Percentiles rank a stretch among this genome's conserved stretches.
These are phyloP conservation scores for Operophtera brumata DNA, from an alignment of 2,888 invertebrate species.

Conservation along the genomic window DNA sequence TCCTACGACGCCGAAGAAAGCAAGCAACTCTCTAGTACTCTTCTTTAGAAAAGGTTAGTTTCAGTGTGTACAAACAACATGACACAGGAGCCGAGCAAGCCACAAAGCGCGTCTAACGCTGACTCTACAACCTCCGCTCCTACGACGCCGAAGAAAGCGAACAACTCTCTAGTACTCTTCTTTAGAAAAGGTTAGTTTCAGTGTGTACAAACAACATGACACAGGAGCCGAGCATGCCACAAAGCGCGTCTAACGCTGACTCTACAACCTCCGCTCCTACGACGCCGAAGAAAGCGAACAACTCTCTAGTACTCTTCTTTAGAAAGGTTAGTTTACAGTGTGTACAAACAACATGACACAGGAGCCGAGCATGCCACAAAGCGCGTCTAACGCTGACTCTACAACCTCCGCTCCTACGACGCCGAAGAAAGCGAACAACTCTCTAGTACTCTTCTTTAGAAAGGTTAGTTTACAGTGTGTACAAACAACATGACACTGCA, in stretches of 20 bases:
- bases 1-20: conserved; percentile 62
- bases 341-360: too few relatives aligned
- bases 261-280: conserved; percentile 36
- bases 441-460: conserved; percentile 88
- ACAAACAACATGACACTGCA: too few relatives aligned
- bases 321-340: conserved; percentile 91
- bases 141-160: conserved; percentile 63
- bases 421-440: conserved; percentile 68
- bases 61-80: conserved; percentile 54
- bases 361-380: conserved; percentile 39
- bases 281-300: conserved; percentile 66
- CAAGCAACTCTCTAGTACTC: conserved; percentile 77
- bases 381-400: conserved; percentile 39
- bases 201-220: conserved; percentile 51
- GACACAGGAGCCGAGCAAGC: conserved; percentile 35
- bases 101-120: conserved; percentile 42
- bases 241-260: conserved; percentile 42
- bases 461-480: too few relatives aligned
- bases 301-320: conserved; percentile 85
- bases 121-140: conserved; percentile 36
- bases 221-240: conserved; percentile 37
- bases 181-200: conserved; percentile 88
- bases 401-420: conserved; percentile 45
- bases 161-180: conserved; percentile 83
- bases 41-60: conserved; percentile 91